A percentile compares a stretch with the other conserved stretches of the same genome.
These are phyloP conservation scores for Phenacoccus solenopsis DNA, from an alignment of 1,140 invertebrate genomes.

Conservation along the genomic window DNA sequence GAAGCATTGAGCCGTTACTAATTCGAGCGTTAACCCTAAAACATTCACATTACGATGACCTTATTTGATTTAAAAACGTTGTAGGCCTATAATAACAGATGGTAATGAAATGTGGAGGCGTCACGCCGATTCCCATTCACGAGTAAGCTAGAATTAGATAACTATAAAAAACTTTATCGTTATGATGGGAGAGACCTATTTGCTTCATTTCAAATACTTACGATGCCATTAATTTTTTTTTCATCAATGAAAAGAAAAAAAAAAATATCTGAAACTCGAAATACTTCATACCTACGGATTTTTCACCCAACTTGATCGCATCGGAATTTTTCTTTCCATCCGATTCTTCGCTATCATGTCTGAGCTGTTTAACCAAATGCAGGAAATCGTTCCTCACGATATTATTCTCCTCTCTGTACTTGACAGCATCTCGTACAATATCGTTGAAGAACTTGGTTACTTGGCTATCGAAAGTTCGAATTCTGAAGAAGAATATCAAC, in stretches of 20 bases:
- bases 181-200: no score
- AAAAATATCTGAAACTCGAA: no score
- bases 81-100: no score
- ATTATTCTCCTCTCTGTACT: slow-evolving; percentile 26
- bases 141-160: no score
- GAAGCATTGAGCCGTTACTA: slow-evolving; percentile 49
- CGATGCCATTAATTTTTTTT: no score
- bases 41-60: background rate
- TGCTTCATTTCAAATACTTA: no score
- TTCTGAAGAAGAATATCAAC: slow-evolving; percentile 13
- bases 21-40: slow-evolving; percentile 29
- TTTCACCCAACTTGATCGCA: background rate
- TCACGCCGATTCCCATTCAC: no score
- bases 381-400: slow-evolving; percentile 33
- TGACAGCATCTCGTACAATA: slow-evolving; percentile 27
- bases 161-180: no score
- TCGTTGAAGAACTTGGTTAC: slow-evolving; percentile 29
- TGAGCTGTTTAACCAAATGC: slow-evolving; percentile 23
- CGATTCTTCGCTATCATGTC: slow-evolving; percentile 10
- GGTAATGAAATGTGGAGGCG: no score
- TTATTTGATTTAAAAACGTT: no score
- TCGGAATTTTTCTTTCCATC: background rate
- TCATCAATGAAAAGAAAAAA: no score
- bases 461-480: slow-evolving; percentile 20
- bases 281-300: slow-evolving; percentile 14